Evolutionary conservation across 2,113 vertebrate species (phyloP).

Genomic region (Callipepla californica): DNA sequence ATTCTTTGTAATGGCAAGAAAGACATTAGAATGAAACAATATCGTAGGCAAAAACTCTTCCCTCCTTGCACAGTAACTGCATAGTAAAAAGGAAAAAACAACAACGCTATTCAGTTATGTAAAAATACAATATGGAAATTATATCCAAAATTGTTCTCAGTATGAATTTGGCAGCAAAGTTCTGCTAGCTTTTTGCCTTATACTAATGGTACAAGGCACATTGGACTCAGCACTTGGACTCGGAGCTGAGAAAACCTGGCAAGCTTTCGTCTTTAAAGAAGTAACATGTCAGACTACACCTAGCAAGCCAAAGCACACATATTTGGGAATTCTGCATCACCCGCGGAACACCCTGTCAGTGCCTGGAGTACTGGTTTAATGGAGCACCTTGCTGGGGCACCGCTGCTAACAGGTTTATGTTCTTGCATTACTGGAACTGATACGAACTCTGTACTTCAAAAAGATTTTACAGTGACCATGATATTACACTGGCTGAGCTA

Average conservation of each 20-base stretch:
- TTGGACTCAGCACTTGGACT: not conserved
- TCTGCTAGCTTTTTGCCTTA: not conserved
- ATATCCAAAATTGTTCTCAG: not conserved
- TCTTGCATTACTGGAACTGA: not conserved
- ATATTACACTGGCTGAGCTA: not conserved
- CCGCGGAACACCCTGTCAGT: not conserved
- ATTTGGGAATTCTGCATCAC: not conserved
- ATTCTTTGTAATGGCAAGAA: not conserved
- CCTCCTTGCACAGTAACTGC: accelerated
- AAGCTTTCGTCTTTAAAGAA: not conserved
- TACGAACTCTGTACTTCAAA: not conserved
- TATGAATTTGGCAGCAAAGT: not conserved
- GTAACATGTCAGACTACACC: not conserved
- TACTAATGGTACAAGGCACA: not conserved
- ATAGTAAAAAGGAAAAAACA: not conserved
- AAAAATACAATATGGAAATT: not conserved
- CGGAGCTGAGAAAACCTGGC: not conserved
- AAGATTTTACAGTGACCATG: not conserved
- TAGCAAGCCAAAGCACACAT: not conserved
- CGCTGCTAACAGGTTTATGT: not conserved
- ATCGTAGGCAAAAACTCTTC: not conserved
- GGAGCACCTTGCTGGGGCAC: not conserved
- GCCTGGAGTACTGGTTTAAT: not conserved
- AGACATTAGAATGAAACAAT: not conserved
- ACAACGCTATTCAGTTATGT: not conserved